Percentiles rank a stretch among this genome's conserved stretches.
Evolutionary conservation across 2,888 invertebrate species (phyloP).

Genomic region (Galerucella pusilla): DNA sequence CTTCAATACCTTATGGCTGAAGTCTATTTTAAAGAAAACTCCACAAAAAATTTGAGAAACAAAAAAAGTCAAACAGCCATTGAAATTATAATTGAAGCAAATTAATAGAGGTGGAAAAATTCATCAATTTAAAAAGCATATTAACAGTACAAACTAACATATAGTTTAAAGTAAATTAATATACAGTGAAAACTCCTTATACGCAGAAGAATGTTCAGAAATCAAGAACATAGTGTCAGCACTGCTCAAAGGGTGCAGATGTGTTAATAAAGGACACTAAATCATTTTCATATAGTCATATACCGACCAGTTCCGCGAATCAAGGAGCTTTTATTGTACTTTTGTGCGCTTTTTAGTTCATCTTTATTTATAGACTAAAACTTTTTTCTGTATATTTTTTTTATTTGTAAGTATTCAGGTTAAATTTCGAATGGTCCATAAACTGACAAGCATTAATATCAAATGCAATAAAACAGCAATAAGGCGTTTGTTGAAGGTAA

Average conservation of each 20-base stretch:
- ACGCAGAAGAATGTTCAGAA: too few relatives aligned
- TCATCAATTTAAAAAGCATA: neutral
- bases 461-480: constrained; percentile 10
- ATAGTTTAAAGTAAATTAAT: too few relatives aligned
- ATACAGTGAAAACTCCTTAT: too few relatives aligned
- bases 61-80: neutral
- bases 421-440: constrained; percentile 34
- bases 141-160: neutral
- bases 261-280: too few relatives aligned
- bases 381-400: neutral
- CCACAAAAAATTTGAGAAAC: neutral
- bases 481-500: neutral
- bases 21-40: too few relatives aligned
- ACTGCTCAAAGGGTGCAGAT: too few relatives aligned
- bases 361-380: neutral
- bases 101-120: neutral
- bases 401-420: neutral
- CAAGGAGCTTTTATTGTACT: neutral
- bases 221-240: too few relatives aligned
- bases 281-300: too few relatives aligned
- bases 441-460: constrained; percentile 9
- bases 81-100: constrained; percentile 1
- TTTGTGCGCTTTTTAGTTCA: neutral
- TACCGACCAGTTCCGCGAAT: too few relatives aligned
- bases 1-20: too few relatives aligned